A percentile compares a stretch with the other conserved stretches of the same genome.
Evolutionary conservation across 2,888 invertebrate genomes (phyloP).

Genomic region (Nemapogon koenigi): DNA sequence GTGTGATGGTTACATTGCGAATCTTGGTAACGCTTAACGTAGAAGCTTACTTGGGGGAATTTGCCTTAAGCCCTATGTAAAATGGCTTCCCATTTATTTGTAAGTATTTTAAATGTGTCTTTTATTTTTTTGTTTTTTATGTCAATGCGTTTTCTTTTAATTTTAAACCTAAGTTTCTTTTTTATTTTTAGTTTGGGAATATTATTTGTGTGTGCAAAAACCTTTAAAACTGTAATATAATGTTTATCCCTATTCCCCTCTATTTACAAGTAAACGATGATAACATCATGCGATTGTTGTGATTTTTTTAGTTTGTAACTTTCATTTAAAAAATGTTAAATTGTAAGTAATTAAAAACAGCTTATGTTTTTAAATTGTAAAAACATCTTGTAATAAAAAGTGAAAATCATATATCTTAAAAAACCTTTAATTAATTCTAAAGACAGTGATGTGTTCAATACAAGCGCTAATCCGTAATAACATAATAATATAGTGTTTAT

Average conservation of each 20-base stretch:
- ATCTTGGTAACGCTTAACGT: constrained; percentile 27
- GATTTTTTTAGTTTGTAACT: too few species aligned
- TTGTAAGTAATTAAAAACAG: too few species aligned
- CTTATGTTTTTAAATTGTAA: too few species aligned
- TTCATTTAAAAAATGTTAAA: too few species aligned
- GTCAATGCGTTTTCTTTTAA: constrained; percentile 2
- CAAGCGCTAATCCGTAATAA: too few species aligned
- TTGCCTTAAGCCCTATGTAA: constrained; percentile 27
- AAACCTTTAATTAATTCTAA: too few species aligned
- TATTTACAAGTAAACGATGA: too few species aligned
- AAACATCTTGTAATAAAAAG: too few species aligned
- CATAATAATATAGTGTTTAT: too few species aligned
- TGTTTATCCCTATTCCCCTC: constrained; percentile 7
- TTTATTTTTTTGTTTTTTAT: constrained; percentile 5
- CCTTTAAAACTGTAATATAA: background rate
- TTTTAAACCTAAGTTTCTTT: constrained; percentile 8
- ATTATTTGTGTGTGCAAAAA: constrained; percentile 6
- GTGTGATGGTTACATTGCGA: constrained; percentile 28
- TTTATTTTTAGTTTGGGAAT: constrained; percentile 8
- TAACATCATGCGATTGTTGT: too few species aligned
- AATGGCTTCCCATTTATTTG: constrained; percentile 47
- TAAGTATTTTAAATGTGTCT: constrained; percentile 29
- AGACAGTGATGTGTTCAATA: too few species aligned
- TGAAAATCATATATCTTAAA: too few species aligned
- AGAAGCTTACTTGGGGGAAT: constrained; percentile 22